A percentile compares a stretch with the other conserved stretches of the same genome.
These are phyloP conservation scores for Aramus guarauna DNA, from an alignment of 2,113 vertebrate species.

Conservation along the genomic window DNA sequence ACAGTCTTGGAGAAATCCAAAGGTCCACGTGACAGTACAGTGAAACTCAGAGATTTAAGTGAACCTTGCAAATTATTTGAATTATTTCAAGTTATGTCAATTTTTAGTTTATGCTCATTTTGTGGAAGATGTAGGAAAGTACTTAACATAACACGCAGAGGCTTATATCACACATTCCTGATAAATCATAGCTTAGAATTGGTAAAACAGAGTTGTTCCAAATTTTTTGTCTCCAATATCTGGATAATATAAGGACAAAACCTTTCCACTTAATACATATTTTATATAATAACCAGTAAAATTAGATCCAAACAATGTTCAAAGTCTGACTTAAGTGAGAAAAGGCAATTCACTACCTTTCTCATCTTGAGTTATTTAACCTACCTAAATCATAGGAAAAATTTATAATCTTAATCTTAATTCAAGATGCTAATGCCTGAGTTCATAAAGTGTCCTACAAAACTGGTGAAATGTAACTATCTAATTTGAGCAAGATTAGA, in stretches of 20 bases:
- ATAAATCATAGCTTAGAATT: background rate
- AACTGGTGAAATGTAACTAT: background rate
- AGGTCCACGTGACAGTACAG: background rate
- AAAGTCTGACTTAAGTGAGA: background rate
- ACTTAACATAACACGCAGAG: background rate
- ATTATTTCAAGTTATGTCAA: background rate
- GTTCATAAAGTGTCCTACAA: background rate
- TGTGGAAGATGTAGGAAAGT: background rate
- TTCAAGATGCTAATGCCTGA: background rate
- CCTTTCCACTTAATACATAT: background rate
- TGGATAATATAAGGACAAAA: background rate
- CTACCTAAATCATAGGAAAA: background rate
- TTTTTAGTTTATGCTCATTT: background rate
- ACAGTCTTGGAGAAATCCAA: background rate
- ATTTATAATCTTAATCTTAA: background rate
- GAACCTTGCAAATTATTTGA: background rate
- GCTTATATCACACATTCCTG: background rate
- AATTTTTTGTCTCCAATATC: background rate
- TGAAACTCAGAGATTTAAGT: background rate
- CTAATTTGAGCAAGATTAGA: background rate
- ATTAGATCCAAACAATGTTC: background rate
- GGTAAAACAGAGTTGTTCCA: background rate
- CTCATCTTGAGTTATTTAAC: background rate
- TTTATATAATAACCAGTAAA: background rate
- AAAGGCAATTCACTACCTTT: background rate